phyloP scores from a whole-genome alignment of 2,888 invertebrate species.

The Oxytorus armatus region DNA sequence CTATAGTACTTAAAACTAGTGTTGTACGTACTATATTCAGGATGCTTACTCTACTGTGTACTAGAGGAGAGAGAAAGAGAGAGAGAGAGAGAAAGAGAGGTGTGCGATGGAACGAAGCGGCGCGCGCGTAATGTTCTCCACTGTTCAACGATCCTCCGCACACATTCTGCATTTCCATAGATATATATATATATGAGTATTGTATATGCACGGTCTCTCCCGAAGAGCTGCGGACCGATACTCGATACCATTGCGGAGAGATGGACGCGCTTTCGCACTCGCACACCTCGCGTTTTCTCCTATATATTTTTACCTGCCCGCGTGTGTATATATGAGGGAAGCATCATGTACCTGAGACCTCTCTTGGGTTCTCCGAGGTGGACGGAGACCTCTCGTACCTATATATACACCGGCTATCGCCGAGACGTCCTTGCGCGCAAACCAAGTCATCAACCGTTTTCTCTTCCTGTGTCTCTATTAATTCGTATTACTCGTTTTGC shows the following conservation, averaged over 20 bases:
- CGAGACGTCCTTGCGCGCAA: conserved; percentile 63
- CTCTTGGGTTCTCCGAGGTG: conserved; percentile 31
- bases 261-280: conserved; percentile 54
- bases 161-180: conserved; percentile 16
- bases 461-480: conserved; percentile 64
- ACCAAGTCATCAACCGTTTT: conserved; percentile 65
- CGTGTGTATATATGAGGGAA: background rate
- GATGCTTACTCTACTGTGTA: conserved; percentile 13
- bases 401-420: conserved; percentile 44
- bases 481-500: conserved; percentile 55
- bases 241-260: conserved; percentile 66
- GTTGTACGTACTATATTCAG: conserved; percentile 3
- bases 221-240: conserved; percentile 49
- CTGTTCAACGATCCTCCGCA: conserved; percentile 49
- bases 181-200: conserved; percentile 3
- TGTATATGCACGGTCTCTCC: conserved; percentile 12
- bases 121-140: conserved; percentile 55
- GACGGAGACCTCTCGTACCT: conserved; percentile 13
- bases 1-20: conserved; percentile 25
- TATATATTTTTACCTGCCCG: background rate
- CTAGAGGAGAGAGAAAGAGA: conserved; percentile 3
- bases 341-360: conserved; percentile 17
- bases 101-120: conserved; percentile 31
- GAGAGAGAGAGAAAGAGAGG: conserved; percentile 21
- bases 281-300: conserved; percentile 24